Conservation (phyloP, 2,797 vertebrate species). For the Falco concolor region DNA sequence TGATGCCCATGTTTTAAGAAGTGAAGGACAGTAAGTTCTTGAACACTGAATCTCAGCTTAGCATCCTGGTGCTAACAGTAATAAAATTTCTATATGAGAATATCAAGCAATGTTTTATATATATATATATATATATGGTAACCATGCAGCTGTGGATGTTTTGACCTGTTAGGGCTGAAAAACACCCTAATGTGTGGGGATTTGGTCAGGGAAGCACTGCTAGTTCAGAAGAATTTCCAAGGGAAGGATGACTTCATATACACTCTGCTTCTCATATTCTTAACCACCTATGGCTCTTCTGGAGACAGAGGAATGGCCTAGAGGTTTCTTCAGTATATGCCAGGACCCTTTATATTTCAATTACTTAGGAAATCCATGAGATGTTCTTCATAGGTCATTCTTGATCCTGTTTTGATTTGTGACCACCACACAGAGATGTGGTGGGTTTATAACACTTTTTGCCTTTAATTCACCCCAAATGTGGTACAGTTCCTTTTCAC, state of each 20-base stretch:
- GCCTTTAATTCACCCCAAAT: neutral
- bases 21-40: neutral
- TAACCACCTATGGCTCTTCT: neutral
- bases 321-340: neutral
- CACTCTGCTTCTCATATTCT: neutral
- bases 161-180: neutral
- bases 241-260: neutral
- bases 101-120: neutral
- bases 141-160: neutral
- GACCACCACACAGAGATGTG: neutral
- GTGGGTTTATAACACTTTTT: neutral
- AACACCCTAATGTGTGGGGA: rapidly evolving
- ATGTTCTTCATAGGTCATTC: neutral
- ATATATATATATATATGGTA: neutral
- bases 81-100: neutral
- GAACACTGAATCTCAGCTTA: neutral
- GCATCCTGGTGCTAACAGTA: neutral
- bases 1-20: neutral
- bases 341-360: neutral
- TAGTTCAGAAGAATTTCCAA: neutral
- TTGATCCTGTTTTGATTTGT: neutral
- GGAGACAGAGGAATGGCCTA: neutral
- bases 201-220: neutral
- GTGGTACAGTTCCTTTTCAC: neutral
- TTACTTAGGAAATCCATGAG: neutral